These are phyloP conservation scores for Myocastor coypus DNA, from an alignment of 2,113 vertebrate genomes.

Conservation along the genomic window DNA sequence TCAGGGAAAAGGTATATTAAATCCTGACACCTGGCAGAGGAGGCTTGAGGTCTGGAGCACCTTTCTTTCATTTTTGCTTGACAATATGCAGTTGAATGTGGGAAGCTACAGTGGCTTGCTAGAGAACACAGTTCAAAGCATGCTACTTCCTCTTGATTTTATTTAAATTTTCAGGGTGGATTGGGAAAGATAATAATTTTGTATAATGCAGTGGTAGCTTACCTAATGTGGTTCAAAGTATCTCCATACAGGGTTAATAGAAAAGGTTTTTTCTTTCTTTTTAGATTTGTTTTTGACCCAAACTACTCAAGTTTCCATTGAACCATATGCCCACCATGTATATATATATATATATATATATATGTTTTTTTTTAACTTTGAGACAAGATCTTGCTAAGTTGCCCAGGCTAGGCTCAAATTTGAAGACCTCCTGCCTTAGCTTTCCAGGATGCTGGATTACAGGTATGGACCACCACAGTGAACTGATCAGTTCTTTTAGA, in stretches of 20 bases:
- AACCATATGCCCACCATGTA: too few relatives aligned
- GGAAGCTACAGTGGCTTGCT: background rate
- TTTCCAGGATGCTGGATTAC: background rate
- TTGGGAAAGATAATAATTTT: background rate
- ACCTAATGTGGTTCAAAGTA: conserved; percentile 8
- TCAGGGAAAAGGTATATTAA: background rate
- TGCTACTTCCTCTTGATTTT: background rate
- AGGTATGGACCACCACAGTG: background rate
- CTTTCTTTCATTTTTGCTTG: background rate
- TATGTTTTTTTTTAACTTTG: background rate
- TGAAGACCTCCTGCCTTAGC: background rate
- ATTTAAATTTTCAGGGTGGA: background rate
- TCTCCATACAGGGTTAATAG: conserved; percentile 52
- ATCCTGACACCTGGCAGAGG: background rate
- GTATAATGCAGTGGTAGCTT: background rate
- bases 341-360: background rate
- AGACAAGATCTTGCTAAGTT: background rate
- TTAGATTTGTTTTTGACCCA: background rate
- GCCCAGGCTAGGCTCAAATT: background rate
- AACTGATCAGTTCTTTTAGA: conserved; percentile 35
- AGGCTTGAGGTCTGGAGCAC: background rate
- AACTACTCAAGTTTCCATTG: background rate
- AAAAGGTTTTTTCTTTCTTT: conserved; percentile 42
- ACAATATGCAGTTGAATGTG: background rate
- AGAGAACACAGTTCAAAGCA: background rate